These are phyloP conservation scores for Leucoraja ocellata DNA, from an alignment of 2,797 vertebrate species.

Conservation along the genomic window DNA sequence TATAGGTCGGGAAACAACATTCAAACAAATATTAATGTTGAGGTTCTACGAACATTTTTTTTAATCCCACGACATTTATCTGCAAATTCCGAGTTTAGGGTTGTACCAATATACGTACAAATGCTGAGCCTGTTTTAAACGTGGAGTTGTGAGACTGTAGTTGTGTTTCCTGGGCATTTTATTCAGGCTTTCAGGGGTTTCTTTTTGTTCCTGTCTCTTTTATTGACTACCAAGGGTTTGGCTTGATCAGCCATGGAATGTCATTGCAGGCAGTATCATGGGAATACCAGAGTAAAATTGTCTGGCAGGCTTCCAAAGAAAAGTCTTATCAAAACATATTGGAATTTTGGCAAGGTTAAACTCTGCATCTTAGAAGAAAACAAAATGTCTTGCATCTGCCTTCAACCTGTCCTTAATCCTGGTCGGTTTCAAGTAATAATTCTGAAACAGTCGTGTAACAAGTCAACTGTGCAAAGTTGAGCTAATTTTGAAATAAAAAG, in stretches of 20 bases:
- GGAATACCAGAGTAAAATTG: background rate
- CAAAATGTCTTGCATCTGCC: background rate
- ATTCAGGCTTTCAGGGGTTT: background rate
- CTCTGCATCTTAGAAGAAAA: background rate
- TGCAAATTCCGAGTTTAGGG: background rate
- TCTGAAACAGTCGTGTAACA: background rate
- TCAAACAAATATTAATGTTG: background rate
- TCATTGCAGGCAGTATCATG: background rate
- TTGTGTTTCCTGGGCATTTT: background rate
- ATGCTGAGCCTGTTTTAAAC: too few relatives aligned
- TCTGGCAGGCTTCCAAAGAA: background rate
- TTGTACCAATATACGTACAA: too few relatives aligned
- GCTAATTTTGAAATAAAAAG: constrained; percentile 8
- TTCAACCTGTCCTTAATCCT: constrained; percentile 29
- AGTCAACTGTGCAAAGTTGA: constrained; percentile 18
- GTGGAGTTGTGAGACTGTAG: too few relatives aligned
- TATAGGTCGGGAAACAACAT: background rate
- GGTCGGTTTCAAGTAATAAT: background rate
- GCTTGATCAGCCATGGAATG: background rate
- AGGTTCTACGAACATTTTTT: background rate
- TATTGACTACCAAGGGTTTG: too few relatives aligned
- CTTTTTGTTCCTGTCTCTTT: background rate
- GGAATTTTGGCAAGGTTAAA: background rate
- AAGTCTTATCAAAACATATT: constrained; percentile 3
- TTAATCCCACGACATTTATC: background rate